Evolutionary conservation across 1,140 invertebrate genomes (phyloP).

Genomic region (Pogonus chalceus): DNA sequence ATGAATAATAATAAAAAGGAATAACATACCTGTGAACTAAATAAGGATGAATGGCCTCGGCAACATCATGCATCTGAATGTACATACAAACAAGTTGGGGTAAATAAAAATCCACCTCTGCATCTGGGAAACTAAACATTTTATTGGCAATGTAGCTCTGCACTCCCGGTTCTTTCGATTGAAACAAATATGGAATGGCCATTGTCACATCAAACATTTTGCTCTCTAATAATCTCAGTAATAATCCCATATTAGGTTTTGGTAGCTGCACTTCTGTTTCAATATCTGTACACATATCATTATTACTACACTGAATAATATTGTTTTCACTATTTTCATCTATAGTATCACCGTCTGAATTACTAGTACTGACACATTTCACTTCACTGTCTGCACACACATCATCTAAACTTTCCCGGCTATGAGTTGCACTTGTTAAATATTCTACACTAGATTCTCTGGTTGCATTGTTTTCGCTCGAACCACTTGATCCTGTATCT

Average conservation of each 20-base stretch:
- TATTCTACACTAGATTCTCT: slow-evolving; percentile 36
- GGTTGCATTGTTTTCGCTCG: slow-evolving; percentile 19
- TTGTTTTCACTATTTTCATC: background rate
- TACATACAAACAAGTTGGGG: slow-evolving; percentile 98
- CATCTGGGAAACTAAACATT: slow-evolving; percentile 87
- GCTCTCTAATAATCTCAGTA: slow-evolving; percentile 90
- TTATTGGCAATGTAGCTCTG: slow-evolving; percentile 94
- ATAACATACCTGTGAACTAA: slow-evolving; percentile 77
- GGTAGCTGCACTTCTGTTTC: slow-evolving; percentile 14
- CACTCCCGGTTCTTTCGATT: slow-evolving; percentile 96
- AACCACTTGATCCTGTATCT: slow-evolving; percentile 44
- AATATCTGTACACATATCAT: background rate
- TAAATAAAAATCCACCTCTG: slow-evolving; percentile 94
- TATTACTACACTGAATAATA: background rate
- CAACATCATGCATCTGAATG: slow-evolving; percentile 93
- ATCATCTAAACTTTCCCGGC: slow-evolving; percentile 55
- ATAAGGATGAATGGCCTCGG: slow-evolving; percentile 90
- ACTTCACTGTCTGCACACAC: slow-evolving; percentile 38
- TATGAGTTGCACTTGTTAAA: slow-evolving; percentile 38
- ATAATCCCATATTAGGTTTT: slow-evolving; percentile 27
- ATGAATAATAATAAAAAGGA: too few species aligned
- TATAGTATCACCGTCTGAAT: background rate
- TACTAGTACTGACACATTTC: slow-evolving; percentile 8
- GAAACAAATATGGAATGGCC: slow-evolving; percentile 94
- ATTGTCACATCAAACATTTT: slow-evolving; percentile 96